These are phyloP conservation scores for Burhinus bistriatus DNA, from an alignment of 2,113 vertebrate species.

Conservation along the genomic window DNA sequence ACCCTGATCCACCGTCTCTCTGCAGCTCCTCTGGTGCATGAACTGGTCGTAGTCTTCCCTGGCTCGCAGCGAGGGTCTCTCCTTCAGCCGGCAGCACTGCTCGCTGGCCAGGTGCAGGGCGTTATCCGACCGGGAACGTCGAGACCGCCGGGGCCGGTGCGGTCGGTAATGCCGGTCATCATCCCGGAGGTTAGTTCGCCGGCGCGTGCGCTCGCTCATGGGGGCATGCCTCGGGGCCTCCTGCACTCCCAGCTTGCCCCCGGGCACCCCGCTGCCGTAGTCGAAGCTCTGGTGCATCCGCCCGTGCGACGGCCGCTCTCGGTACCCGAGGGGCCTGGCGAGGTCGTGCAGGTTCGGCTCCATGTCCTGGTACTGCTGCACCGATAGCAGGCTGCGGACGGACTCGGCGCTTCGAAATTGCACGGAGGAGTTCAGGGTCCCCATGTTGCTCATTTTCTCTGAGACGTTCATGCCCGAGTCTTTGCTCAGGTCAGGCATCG, in stretches of 20 bases:
- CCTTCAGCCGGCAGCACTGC: constrained; percentile 78
- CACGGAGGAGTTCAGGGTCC: constrained; percentile 88
- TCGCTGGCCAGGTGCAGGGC: constrained; percentile 91
- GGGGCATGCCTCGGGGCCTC: constrained; percentile 81
- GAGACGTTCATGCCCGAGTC: constrained; percentile 97
- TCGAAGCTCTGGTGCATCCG: constrained; percentile 88
- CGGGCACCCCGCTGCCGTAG: constrained; percentile 84
- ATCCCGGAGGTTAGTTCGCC: constrained; percentile 74
- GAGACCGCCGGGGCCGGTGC: constrained; percentile 84
- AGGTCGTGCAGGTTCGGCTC: constrained; percentile 78
- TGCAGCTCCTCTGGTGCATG: constrained; percentile 80
- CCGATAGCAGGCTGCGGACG: constrained; percentile 85
- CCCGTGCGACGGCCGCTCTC: constrained; percentile 72
- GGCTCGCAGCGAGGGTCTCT: constrained; percentile 81
- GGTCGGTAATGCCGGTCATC: constrained; percentile 81
- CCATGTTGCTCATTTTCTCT: constrained; percentile 91
- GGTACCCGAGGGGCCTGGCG: constrained; percentile 79
- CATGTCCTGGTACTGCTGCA: constrained; percentile 89
- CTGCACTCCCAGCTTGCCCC: constrained; percentile 77
- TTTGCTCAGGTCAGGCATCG: constrained; percentile 98
- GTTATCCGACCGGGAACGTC: constrained; percentile 93
- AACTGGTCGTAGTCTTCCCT: constrained; percentile 92
- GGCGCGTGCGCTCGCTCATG: constrained; percentile 85
- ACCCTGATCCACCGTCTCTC: constrained; percentile 80
- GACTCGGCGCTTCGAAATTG: constrained; percentile 94